Evolutionary conservation across 1,140 invertebrate genomes (phyloP).

Genomic region (Tachypleus tridentatus): DNA sequence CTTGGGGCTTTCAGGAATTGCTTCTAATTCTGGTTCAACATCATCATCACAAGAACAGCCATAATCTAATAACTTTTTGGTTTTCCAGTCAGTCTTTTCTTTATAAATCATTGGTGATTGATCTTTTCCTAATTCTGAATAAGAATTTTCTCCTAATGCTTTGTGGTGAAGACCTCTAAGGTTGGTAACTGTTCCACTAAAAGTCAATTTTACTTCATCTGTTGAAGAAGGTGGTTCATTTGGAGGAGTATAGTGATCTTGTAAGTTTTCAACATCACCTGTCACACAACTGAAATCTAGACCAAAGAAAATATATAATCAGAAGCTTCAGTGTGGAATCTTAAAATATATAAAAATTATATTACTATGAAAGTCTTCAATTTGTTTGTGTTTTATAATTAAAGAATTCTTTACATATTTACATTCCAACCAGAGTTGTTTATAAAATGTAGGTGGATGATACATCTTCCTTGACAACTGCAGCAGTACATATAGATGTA

Average conservation of each 20-base stretch:
- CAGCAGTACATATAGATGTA: too few relatives aligned
- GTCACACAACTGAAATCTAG: constrained; percentile 35
- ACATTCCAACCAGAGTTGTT: too few relatives aligned
- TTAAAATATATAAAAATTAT: constrained; percentile 12
- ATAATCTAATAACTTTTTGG: constrained; percentile 26
- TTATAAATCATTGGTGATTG: not conserved
- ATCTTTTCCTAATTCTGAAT: not conserved
- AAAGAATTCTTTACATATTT: too few relatives aligned
- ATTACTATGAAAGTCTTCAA: constrained; percentile 1
- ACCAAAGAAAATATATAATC: constrained; percentile 6
- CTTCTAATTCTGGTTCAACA: constrained; percentile 70
- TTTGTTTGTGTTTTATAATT: not conserved
- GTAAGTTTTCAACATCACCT: constrained; percentile 35
- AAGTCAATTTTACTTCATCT: not conserved
- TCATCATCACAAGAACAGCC: constrained; percentile 50
- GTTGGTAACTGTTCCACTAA: not conserved
- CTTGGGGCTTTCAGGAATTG: constrained; percentile 73
- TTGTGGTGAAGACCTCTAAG: not conserved
- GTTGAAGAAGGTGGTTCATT: not conserved
- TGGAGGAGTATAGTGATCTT: constrained; percentile 29
- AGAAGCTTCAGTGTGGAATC: not conserved
- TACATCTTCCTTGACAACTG: too few relatives aligned
- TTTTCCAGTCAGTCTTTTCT: constrained; percentile 15
- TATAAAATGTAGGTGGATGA: too few relatives aligned
- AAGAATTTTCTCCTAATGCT: not conserved